phyloP scores from a whole-genome alignment of 2,888 invertebrate species.

The Oxystoma pomonae region DNA sequence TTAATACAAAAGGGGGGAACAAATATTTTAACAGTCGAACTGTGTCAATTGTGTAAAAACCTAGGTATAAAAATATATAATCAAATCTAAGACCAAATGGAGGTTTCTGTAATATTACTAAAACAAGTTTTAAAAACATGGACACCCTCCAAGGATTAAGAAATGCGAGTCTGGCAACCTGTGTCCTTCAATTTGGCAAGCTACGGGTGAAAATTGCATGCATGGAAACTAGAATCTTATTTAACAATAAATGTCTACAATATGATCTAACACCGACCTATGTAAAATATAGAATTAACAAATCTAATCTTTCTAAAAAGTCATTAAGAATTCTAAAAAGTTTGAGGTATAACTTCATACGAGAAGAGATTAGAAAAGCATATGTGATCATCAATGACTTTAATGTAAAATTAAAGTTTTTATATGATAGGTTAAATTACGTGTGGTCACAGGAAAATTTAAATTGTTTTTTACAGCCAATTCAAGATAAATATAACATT shows the following conservation, averaged over 20 bases:
- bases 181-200: background rate
- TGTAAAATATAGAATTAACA: background rate
- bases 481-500: background rate
- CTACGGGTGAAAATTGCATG: background rate
- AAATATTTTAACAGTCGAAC: no score
- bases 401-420: background rate
- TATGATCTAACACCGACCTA: background rate
- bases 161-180: background rate
- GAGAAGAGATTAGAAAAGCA: background rate
- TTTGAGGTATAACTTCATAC: background rate
- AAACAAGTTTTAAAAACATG: no score
- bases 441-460: background rate
- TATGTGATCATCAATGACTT: background rate
- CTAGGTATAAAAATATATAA: no score
- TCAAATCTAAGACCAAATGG: no score
- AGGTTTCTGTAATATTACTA: no score
- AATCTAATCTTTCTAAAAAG: background rate
- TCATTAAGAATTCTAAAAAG: background rate
- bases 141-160: background rate
- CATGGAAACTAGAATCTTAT: background rate
- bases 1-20: no score
- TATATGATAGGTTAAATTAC: background rate
- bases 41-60: no score
- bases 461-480: background rate
- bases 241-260: background rate